Conservation (phyloP, 1,140 invertebrate genomes). For the Papilio xuthus region DNA sequence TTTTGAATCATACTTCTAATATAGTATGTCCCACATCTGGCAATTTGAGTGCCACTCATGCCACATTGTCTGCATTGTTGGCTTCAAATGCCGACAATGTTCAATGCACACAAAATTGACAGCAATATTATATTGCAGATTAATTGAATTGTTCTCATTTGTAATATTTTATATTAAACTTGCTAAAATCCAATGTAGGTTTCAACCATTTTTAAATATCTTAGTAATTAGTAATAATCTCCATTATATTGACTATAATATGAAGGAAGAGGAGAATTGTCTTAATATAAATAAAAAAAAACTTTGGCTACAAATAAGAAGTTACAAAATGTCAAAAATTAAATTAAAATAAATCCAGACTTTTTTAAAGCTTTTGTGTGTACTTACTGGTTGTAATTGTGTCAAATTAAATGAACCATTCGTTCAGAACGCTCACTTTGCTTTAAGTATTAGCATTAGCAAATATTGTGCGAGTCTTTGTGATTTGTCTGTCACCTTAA, state of each 20-base stretch:
- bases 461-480: neutral
- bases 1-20: slow-evolving; percentile 59
- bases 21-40: slow-evolving; percentile 68
- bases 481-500: slow-evolving; percentile 4
- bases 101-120: slow-evolving; percentile 68
- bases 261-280: no score
- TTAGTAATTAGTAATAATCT: neutral
- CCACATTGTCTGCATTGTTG: slow-evolving; percentile 75
- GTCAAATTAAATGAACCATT: neutral
- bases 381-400: slow-evolving; percentile 22
- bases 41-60: slow-evolving; percentile 78
- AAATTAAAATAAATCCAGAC: no score
- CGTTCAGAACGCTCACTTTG: neutral
- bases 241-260: neutral
- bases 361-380: no score
- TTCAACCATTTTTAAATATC: neutral
- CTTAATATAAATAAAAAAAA: no score
- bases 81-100: slow-evolving; percentile 67
- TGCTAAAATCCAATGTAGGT: neutral
- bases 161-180: slow-evolving; percentile 29
- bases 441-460: neutral
- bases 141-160: slow-evolving; percentile 45
- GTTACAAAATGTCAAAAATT: no score
- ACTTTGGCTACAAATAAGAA: no score
- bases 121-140: slow-evolving; percentile 30